These are phyloP conservation scores for Sinocyclocheilus grahami DNA, from an alignment of 2,113 vertebrate genomes.

Conservation along the genomic window DNA sequence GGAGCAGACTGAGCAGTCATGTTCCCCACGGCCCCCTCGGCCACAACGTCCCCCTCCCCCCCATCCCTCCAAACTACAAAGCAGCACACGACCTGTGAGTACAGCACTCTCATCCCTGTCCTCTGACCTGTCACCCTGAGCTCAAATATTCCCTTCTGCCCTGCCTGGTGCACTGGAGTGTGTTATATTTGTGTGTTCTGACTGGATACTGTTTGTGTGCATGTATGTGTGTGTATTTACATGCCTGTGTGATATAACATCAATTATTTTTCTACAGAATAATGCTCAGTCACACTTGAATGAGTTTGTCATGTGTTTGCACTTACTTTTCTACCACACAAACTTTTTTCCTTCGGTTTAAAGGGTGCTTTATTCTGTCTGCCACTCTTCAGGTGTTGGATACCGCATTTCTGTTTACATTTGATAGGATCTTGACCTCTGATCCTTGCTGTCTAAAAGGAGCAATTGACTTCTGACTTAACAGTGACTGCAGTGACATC, in stretches of 20 bases:
- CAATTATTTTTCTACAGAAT: slow-evolving; percentile 13
- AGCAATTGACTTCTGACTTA: background rate
- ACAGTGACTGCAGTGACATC: background rate
- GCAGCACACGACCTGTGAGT: slow-evolving; percentile 83
- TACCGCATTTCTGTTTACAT: background rate
- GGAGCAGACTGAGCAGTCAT: slow-evolving; percentile 68
- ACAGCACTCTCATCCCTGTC: slow-evolving; percentile 57
- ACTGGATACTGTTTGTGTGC: background rate
- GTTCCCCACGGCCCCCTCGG: slow-evolving; percentile 77
- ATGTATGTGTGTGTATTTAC: background rate
- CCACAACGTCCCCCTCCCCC: slow-evolving; percentile 78
- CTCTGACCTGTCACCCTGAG: slow-evolving; percentile 24
- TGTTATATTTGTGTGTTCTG: background rate
- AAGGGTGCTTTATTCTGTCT: background rate
- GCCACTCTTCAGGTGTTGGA: background rate
- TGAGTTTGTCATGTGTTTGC: background rate
- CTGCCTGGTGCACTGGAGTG: slow-evolving; percentile 27
- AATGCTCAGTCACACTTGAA: slow-evolving; percentile 1
- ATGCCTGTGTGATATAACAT: slow-evolving; percentile 27
- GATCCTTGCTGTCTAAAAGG: background rate
- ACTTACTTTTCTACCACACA: background rate
- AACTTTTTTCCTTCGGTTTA: background rate
- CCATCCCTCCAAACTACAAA: slow-evolving; percentile 82
- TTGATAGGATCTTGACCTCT: slow-evolving; percentile 8
- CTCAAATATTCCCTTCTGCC: slow-evolving; percentile 24